phyloP scores from a whole-genome alignment of 2,113 vertebrate genomes.

The Alligator sinensis region DNA sequence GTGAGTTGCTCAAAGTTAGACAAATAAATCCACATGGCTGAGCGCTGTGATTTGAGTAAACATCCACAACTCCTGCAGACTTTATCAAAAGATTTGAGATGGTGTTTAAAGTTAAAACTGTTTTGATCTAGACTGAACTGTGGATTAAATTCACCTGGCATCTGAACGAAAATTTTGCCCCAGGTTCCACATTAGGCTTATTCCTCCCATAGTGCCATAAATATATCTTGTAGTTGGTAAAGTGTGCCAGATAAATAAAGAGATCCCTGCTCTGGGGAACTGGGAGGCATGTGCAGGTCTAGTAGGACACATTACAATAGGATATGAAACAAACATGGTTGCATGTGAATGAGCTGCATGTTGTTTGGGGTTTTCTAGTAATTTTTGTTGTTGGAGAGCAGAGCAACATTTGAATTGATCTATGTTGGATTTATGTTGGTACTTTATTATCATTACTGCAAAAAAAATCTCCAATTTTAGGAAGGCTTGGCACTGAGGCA shows the following conservation, averaged over 20 bases:
- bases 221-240: background rate
- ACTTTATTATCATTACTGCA: background rate
- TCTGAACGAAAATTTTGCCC: background rate
- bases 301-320: background rate
- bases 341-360: rapidly evolving
- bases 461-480: background rate
- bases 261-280: background rate
- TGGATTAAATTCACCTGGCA: background rate
- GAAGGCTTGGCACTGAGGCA: background rate
- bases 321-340: background rate
- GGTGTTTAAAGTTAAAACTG: background rate
- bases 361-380: background rate
- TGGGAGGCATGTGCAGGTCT: background rate
- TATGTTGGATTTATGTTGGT: background rate
- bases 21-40: background rate
- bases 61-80: background rate
- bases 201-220: background rate
- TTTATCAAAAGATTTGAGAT: background rate
- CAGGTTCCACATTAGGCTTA: background rate
- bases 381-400: background rate
- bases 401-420: background rate
- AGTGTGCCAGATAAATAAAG: background rate
- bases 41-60: background rate
- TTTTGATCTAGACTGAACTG: background rate
- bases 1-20: background rate